Conservation (phyloP, 2,888 invertebrate genomes). For the Petrophora chlorosata region DNA sequence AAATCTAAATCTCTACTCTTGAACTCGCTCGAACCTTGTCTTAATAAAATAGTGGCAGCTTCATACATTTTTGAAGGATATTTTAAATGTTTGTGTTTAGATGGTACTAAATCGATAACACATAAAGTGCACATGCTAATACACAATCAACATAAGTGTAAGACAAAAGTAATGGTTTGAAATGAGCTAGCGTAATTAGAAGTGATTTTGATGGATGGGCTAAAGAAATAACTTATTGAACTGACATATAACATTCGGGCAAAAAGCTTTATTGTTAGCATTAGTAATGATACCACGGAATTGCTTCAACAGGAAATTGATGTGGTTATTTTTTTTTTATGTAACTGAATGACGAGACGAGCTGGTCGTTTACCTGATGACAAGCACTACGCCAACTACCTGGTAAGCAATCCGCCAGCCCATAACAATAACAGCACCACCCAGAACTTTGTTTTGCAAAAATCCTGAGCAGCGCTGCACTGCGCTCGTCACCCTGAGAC, state of each 20-base stretch:
- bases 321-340: background rate
- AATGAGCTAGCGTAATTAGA: conserved; percentile 57
- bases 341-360: background rate
- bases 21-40: no score
- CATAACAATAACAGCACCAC: no score
- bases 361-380: no score
- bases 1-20: no score
- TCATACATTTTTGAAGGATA: no score
- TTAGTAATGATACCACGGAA: background rate
- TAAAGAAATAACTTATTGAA: conserved; percentile 20
- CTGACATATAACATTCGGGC: conserved; percentile 3
- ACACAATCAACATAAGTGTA: conserved; percentile 16
- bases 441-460: no score
- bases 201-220: conserved; percentile 60
- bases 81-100: no score
- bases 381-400: no score
- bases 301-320: conserved; percentile 1
- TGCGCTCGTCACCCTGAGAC: no score
- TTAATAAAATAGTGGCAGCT: no score
- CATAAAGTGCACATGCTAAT: background rate
- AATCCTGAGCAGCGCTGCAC: no score
- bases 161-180: conserved; percentile 50
- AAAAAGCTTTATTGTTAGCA: conserved; percentile 18
- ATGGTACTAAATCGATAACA: background rate
- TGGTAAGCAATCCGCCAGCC: no score